Conservation (phyloP, 2,113 vertebrate species). For the Labeo catla region DNA sequence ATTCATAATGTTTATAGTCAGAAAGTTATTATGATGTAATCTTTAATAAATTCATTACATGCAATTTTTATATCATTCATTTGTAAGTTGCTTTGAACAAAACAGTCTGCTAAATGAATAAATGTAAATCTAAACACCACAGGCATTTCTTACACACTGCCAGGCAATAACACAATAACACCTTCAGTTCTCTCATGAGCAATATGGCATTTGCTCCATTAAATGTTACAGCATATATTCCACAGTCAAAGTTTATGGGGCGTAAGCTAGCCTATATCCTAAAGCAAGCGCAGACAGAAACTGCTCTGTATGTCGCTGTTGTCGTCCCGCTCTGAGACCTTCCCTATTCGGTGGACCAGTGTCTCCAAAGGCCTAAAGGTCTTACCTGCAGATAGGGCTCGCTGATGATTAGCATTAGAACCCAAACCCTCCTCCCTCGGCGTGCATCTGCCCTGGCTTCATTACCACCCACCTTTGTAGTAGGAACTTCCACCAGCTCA, state of each 20-base stretch:
- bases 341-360: neutral
- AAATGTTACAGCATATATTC: neutral
- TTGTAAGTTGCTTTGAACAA: slow-evolving; percentile 1
- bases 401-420: slow-evolving; percentile 28
- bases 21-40: neutral
- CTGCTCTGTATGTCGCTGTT: neutral
- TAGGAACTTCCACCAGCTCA: slow-evolving; percentile 15
- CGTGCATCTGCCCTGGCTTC: slow-evolving; percentile 30
- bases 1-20: slow-evolving; percentile 19
- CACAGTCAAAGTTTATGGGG: slow-evolving; percentile 15
- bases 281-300: neutral
- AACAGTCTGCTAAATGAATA: neutral
- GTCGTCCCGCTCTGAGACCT: neutral
- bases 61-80: neutral
- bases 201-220: slow-evolving; percentile 13
- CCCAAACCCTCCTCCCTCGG: slow-evolving; percentile 6
- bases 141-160: neutral
- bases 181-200: neutral
- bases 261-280: neutral
- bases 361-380: slow-evolving; percentile 15
- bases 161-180: neutral
- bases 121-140: neutral
- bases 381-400: slow-evolving; percentile 6
- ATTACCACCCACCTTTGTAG: slow-evolving; percentile 43
- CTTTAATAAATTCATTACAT: neutral